Base-by-base conservation (phyloP, 2,888 invertebrate genomes). In the Ophion ellenae region DNA sequence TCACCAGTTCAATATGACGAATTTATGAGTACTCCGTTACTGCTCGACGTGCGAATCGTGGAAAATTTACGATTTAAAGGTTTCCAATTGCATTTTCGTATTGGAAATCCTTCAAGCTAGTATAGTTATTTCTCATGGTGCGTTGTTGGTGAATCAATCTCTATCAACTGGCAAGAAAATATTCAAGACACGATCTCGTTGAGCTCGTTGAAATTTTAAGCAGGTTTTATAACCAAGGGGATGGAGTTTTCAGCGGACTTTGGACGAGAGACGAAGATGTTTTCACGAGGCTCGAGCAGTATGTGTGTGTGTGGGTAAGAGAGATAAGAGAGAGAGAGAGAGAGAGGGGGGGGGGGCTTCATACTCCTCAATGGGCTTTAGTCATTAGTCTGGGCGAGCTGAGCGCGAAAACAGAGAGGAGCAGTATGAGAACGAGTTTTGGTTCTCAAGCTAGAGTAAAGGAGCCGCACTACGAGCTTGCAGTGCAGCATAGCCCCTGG, bases 131-230 rank as follows among this genome's bases (percentile, higher is more conserved):
- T 57, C 14, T 57, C 57, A 57, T 59, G 45, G n/a, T 17, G 3
- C 20, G n/a, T 45, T 45, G 47, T 45, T 24, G 24, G 28, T 14
- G 14, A 28, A 75, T 47, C 63, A 45, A 63, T 63, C 14, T 63
- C 36, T 17, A 71, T 36, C 0, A 53, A 71, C 45, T 45, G 45
- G 36, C 11, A 17, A 45, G 36, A 36, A 67, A 77, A 74, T 74
- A 67, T 81, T 67, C 59, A 20, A 7, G 57, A 14, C 81, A 17
- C 61, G 81, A 75, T 47, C 61, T 67, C 76, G 57, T 36, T 40
- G 24, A 17, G 17, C 67, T 57, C 24, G 47, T 59, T 81, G 63
- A 81, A 63, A 76, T 70, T 70, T 76, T 75, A 75, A 76, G 75
- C 70, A 63, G 63, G 17, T 70, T 53, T 75, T 45, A 63, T 61